phyloP scores from a whole-genome alignment of 2,888 invertebrate species.

The Cepaea hortensis region DNA sequence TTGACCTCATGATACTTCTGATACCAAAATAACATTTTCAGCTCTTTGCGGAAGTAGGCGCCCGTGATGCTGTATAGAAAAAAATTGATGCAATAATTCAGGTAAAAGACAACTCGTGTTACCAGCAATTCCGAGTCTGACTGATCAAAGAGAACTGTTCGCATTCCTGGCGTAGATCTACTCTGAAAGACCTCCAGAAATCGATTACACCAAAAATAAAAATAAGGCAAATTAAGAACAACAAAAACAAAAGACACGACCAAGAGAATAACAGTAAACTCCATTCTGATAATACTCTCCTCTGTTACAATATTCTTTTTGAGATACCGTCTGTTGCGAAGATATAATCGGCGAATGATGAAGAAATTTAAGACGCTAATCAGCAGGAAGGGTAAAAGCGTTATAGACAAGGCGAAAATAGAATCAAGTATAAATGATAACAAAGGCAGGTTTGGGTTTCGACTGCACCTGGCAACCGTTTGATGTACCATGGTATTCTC shows the following conservation, averaged over 20 bases:
- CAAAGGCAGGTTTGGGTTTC: slow-evolving; percentile 54
- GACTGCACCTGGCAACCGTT: slow-evolving; percentile 56
- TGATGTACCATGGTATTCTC: slow-evolving; percentile 42
- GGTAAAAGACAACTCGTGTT: slow-evolving; percentile 68
- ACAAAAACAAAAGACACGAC: slow-evolving; percentile 72
- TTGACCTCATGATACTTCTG: slow-evolving; percentile 5
- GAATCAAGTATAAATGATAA: slow-evolving; percentile 66
- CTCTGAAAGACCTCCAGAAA: slow-evolving; percentile 44
- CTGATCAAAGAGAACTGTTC: neutral
- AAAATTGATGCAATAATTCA: slow-evolving; percentile 72
- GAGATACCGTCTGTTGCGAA: slow-evolving; percentile 51
- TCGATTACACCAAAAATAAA: slow-evolving; percentile 65
- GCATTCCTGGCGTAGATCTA: neutral
- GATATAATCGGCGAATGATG: slow-evolving; percentile 61
- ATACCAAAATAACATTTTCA: slow-evolving; percentile 63
- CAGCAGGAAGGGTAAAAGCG: slow-evolving; percentile 65
- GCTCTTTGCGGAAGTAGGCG: slow-evolving; percentile 69
- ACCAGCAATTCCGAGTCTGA: slow-evolving; percentile 49
- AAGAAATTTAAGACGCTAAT: slow-evolving; percentile 66
- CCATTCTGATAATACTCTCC: slow-evolving; percentile 67
- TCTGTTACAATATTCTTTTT: slow-evolving; percentile 58
- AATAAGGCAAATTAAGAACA: slow-evolving; percentile 72
- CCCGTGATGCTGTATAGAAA: slow-evolving; percentile 72
- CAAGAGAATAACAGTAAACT: slow-evolving; percentile 71
- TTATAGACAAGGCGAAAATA: slow-evolving; percentile 63